Base-by-base conservation (phyloP, 2,797 vertebrate genomes). In the Euphonia xanthogaster region DNA sequence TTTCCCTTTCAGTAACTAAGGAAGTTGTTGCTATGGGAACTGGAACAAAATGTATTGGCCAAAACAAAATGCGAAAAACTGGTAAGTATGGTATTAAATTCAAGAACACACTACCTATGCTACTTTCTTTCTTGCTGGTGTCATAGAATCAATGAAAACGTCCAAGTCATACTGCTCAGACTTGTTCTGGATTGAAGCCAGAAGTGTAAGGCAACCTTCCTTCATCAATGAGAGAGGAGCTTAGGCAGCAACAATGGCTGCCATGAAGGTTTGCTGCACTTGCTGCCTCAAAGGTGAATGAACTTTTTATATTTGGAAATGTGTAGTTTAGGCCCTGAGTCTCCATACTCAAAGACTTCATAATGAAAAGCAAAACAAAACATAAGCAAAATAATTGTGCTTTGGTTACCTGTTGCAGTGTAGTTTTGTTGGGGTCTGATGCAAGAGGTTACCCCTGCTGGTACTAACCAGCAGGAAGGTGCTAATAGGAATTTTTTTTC, bases 31-130 rank as follows among this genome's bases (percentile, higher is more conserved):
- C 99, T 42, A 66, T 99, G 97, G 99, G 99, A 96, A 99, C 99
- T 9, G 99, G 99, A 83, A 99, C 99, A 37, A 99, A 99, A 96
- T 99, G 99, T 92, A 98, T 99, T 61, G 99, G 99, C 53, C 98
- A 95, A 70, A 97, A 97, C 55, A 97, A 98, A 55, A 98, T 99
- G 99, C 98, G 99, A 88, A 98, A 98, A 79, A 98, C 79, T 0
- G 99, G 99, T 99, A 96, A 97, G 97, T 67, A 12, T 19, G 4
- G 7, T 83, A 20, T 53, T 21, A 83, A 87, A 65, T 42, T 61
- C 15, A 62, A 37, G 61, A 83, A 17, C 25, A 21, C 21, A 5
- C 13, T 45, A 45, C 6, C 7, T 42, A 1, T 33, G 39, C n/a
- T 79, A 14, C 42, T 30, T 37, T 72, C 27, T 75, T 91, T 87